Evolutionary conservation across 2,113 vertebrate species (phyloP), one percentile per base, ranked within the genome.

Genomic region (Hippopotamus amphibius): DNA sequence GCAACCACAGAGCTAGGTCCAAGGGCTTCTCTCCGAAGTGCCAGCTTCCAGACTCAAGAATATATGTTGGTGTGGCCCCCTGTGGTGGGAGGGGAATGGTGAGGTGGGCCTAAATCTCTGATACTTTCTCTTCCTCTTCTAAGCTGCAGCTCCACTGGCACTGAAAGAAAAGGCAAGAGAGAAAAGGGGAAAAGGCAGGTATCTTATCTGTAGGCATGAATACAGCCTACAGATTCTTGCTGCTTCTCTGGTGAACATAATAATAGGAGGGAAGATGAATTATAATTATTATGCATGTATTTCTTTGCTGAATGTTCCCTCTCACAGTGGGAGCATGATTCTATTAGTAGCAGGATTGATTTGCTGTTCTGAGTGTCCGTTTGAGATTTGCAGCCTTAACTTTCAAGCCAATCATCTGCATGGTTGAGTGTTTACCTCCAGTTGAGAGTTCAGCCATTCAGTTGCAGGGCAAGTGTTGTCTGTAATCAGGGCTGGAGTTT

Each of bases 41-140:
- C 16, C 46, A 7, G 10, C 33, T 86, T 14, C 90, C 30, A 30
- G 7, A 11, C 5, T 65, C 9, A 43, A 37, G 41, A 28, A 6
- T 59, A 14, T 41, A 10, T n/a, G 8, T 24, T n/a, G 33, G 6
- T 37, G 9, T 22, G 7, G 0, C 9, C 5, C 3, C 1, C 10
- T 74, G 24, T 59, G 7, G 6, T 55, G 46, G 37, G 22, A 21
- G 37, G 30, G 8, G 16, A 16, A 15, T 37, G 33, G 41, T 43
- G 12, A 50, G 48, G 13, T 77, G 26, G 22, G 19, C 77, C 21
- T 61, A 14, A 21, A 92, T 76, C 21, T 82, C 33, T 76, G 10
- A 76, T 41, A 15, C 28, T 7, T 53, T 30, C 87, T 1, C 43
- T 55, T 65, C 21, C n/a, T 77, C 13, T 83, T 53, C 5, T 41